These are phyloP conservation scores for Arnoldichthys spilopterus DNA, from an alignment of 2,797 vertebrate species.

Conservation along the genomic window DNA sequence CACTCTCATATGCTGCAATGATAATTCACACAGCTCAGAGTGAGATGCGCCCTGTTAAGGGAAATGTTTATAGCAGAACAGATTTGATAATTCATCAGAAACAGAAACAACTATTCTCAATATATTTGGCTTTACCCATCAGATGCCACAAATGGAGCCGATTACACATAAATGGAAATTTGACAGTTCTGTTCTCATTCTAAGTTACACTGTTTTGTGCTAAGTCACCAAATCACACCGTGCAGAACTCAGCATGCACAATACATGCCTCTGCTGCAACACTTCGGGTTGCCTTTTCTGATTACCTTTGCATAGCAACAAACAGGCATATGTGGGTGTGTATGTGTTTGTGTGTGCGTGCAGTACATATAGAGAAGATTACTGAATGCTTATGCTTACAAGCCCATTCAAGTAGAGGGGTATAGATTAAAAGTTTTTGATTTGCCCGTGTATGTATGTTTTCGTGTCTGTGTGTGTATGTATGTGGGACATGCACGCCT, in stretches of 20 bases:
- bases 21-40: slow-evolving; percentile 53
- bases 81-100: slow-evolving; percentile 35
- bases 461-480: background rate
- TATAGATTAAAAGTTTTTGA: background rate
- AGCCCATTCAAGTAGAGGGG: background rate
- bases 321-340: background rate
- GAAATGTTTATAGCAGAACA: slow-evolving; percentile 1
- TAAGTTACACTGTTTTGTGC: background rate
- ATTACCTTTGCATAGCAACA: background rate
- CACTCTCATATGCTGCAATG: slow-evolving; percentile 74
- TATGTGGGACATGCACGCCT: background rate
- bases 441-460: background rate
- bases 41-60: slow-evolving; percentile 46
- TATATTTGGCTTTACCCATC: slow-evolving; percentile 19
- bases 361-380: background rate
- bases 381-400: slow-evolving; percentile 3
- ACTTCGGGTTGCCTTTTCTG: background rate
- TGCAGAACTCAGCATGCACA: background rate
- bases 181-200: slow-evolving; percentile 16
- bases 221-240: slow-evolving; percentile 25
- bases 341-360: too few relatives aligned
- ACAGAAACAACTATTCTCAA: slow-evolving; percentile 6
- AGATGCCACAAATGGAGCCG: background rate
- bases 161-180: slow-evolving; percentile 21
- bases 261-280: background rate